Base-by-base conservation (phyloP, 2,888 invertebrate species). In the Apoderus coryli region DNA sequence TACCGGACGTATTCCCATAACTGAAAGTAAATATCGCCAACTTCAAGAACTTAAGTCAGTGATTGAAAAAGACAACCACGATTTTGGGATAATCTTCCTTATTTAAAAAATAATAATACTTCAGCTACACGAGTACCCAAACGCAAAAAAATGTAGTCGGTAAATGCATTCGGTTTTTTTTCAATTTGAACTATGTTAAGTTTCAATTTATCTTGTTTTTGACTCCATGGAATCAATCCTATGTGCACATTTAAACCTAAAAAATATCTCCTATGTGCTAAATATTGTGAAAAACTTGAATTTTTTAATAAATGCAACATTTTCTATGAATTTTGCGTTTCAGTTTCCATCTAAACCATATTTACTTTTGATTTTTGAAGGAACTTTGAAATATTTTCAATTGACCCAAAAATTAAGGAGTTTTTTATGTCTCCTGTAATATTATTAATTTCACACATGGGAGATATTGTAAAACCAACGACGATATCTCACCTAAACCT, bases 221-320 rank as follows among this genome's bases (percentile, higher is more conserved):
- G n/a, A n/a, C n/a, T n/a, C n/a, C n/a, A n/a, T n/a, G n/a, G n/a
- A n/a, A n/a, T n/a, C n/a, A n/a, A n/a, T n/a, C n/a, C n/a, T n/a
- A n/a, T n/a, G n/a, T n/a, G n/a, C n/a, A n/a, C n/a, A n/a, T n/a
- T n/a, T n/a, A n/a, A n/a, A n/a, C n/a, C n/a, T n/a, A n/a, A n/a
- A n/a, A n/a, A n/a, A n/a, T n/a, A n/a, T n/a, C n/a, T n/a, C n/a
- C n/a, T n/a, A n/a, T n/a, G n/a, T n/a, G n/a, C n/a, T n/a, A n/a
- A n/a, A n/a, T n/a, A n/a, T n/a, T n/a, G n/a, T 19, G n/a, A 19
- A 19, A 19, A 7, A 19, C n/a, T 19, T 19, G 6, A 19, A 19
- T 19, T 19, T 19, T 19, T 7, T 19, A 6, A 19, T 19, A 19
- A n/a, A n/a, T n/a, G 19, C 19, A 19, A 19, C n/a, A 19, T 19